phyloP scores from a whole-genome alignment of 1,140 invertebrate species.

The Heliconius congener region DNA sequence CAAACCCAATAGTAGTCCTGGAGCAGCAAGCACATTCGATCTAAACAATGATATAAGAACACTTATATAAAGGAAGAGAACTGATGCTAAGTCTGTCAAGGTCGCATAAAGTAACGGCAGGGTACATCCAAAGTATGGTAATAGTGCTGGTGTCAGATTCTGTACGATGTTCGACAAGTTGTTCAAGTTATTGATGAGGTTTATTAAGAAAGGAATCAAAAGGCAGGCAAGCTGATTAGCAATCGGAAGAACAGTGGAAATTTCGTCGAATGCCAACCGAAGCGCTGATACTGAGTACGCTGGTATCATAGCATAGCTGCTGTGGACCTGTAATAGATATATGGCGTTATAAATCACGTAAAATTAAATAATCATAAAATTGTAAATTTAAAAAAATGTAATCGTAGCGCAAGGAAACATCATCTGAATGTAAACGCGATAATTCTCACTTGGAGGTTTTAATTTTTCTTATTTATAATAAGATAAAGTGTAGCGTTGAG shows the following conservation, averaged over 20 bases:
- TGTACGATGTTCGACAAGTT: slow-evolving; percentile 71
- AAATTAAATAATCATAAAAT: background rate
- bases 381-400: background rate
- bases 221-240: slow-evolving; percentile 68
- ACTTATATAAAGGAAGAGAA: slow-evolving; percentile 71
- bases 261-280: slow-evolving; percentile 68
- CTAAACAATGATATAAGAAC: slow-evolving; percentile 68
- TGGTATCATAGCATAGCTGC: slow-evolving; percentile 68
- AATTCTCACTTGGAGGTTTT: no score
- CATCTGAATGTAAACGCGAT: no score
- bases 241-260: slow-evolving; percentile 62
- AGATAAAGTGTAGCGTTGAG: no score
- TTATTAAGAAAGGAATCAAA: slow-evolving; percentile 67
- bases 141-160: slow-evolving; percentile 66
- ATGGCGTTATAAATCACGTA: background rate
- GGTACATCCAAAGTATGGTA: slow-evolving; percentile 72
- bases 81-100: slow-evolving; percentile 69
- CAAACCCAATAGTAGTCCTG: slow-evolving; percentile 58
- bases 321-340: slow-evolving; percentile 53
- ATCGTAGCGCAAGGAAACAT: no score
- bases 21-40: slow-evolving; percentile 67
- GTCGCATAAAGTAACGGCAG: slow-evolving; percentile 69
- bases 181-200: slow-evolving; percentile 71
- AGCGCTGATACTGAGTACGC: slow-evolving; percentile 67
- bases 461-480: no score